Evolutionary conservation across 2,888 invertebrate genomes (phyloP), one percentile per base, ranked within the genome.

Genomic region (Metacarcinus magister): DNA sequence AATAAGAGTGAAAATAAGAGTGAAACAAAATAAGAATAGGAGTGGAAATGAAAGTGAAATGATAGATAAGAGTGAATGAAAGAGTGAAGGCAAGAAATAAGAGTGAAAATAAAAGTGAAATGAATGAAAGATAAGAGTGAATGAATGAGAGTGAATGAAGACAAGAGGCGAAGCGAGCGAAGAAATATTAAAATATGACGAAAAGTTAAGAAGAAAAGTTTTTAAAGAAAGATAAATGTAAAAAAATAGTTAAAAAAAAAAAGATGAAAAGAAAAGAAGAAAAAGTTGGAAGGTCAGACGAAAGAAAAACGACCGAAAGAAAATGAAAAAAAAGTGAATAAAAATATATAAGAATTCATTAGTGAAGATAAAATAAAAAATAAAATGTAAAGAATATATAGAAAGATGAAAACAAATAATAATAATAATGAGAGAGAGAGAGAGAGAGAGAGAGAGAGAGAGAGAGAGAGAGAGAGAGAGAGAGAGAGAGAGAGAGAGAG

Each of bases 401-500:
- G 0, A 67, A 5, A 67, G 19, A n/a, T n/a, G 19, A 60, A 60
- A 60, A 60, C 7, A 10, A 60, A 60, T 60, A 60, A 60, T 16
- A 60, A 60, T 60, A 16, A 60, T 2, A 67, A 67, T 16, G 23
- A 67, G 1, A 32, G 0, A 4, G 32, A 19, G 19, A 67, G 19
- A 19, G 10, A 23, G 23, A 67, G 5, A 32, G 32, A 82, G 82
- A 32, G 32, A 32, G 82, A 82, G 82, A 32, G 32, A 82, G 32
- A 82, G 82, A 0, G 32, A 32, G 82, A 82, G 82, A 32, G 82
- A 82, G 82, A 82, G 32, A 82, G 82, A 82, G 82, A 82, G 32
- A 82, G 82, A 82, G n/a, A 75, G 75, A 75, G 75, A 75, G 28
- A 75, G 75, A 75, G 75, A 28, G 75, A 75, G 75, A 75, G 75